Conservation (phyloP, 1,140 invertebrate genomes). For the Platyscapa corneri region DNA sequence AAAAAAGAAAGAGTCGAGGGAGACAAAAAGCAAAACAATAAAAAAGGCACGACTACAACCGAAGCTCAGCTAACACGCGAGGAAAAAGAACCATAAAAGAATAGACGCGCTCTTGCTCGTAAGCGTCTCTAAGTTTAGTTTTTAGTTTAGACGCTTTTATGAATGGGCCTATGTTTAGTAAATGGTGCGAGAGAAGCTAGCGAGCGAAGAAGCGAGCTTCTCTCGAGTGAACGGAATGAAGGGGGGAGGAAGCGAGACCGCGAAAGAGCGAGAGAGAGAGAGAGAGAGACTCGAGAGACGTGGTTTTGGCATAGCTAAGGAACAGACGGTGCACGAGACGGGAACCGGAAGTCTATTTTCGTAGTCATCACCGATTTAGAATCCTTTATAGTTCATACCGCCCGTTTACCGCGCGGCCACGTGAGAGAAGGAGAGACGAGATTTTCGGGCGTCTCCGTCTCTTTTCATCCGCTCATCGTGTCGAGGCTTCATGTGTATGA, state of each 20-base stretch:
- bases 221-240: constrained; percentile 24
- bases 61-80: not conserved
- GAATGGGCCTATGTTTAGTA: constrained; percentile 66
- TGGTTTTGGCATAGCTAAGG: constrained; percentile 62
- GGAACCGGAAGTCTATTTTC: constrained; percentile 75
- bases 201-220: not conserved
- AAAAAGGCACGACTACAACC: not conserved
- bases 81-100: constrained; percentile 25
- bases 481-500: not conserved
- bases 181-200: constrained; percentile 52
- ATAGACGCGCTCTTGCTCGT: not conserved
- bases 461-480: not conserved
- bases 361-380: constrained; percentile 71
- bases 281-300: constrained; percentile 39
- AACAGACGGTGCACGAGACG: constrained; percentile 68
- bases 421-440: constrained; percentile 6
- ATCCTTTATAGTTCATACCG: constrained; percentile 71
- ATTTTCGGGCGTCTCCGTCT: not conserved
- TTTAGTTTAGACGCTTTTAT: constrained; percentile 59
- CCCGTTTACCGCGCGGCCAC: constrained; percentile 41
- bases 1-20: not conserved
- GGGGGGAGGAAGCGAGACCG: constrained; percentile 16
- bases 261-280: constrained; percentile 16
- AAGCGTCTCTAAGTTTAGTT: constrained; percentile 58
- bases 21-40: constrained; percentile 7